Base-by-base conservation (phyloP, 2,113 vertebrate species). In the Pionites leucogaster region DNA sequence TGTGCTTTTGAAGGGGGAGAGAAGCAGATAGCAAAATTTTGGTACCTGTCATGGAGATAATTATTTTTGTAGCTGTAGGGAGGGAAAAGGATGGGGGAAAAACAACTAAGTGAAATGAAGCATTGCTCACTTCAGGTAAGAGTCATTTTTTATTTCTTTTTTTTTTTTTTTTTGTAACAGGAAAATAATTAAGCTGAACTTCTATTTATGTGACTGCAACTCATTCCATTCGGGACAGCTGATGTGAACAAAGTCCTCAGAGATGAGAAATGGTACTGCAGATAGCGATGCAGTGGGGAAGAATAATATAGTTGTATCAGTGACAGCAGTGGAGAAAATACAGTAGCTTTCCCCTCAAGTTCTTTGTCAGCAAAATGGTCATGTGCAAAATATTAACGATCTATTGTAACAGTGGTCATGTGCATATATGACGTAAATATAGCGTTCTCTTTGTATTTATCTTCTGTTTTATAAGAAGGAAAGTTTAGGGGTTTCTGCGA, bases 151-250 rank as follows among this genome's bases (percentile, higher is more conserved):
- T 79, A 57, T 84, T 55, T 53, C 52, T 83, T 90, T 84, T 78
- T 25, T 89, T 90, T 57, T 85, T 87, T 69, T 80, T 90, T 84
- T 86, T 37, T 7, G 35, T 79, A 87, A 80, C 7, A 33, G 59
- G 82, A 57, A 62, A 92, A 95, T 84, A 95, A 87, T 91, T 90
- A 94, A 82, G 28, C n/a, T 85, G 82, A 91, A 92, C 70, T 94
- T 89, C 65, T 91, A 27, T 88, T 95, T 95, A 77, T 3, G 4
- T 91, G 84, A n/a, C 74, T 88, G 70, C 63, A 69, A 7, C 41
- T 0, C 0, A 44, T 87, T 91, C 52, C 49, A 9, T 65, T 76
- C 1, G 2, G 70, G 28, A 50, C 37, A 91, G n/a, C 49, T 88
- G 87, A 49, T 62, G 1, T 0, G 2, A 86, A 41, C 25, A 46